Base-by-base conservation (phyloP, 2,113 vertebrate species). In the Cnemophilus loriae region DNA sequence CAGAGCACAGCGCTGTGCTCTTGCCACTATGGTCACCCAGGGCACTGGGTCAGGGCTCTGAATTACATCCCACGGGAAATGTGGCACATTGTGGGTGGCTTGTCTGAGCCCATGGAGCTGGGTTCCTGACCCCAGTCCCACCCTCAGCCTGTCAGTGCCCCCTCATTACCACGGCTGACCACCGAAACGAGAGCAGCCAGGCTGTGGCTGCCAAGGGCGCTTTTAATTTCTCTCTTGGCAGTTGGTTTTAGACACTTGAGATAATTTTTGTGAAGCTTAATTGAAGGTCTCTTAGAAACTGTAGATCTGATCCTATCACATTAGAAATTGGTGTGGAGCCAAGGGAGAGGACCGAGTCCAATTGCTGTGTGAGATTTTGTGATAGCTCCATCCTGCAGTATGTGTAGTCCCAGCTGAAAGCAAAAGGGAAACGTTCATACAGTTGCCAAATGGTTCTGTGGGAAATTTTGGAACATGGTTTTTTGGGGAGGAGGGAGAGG, bases 161-260 rank as follows among this genome's bases (percentile, higher is more conserved):
- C 71, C 87, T 97, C 93, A 89, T 94, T 96, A 90, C 88, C 86
- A 69, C 3, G 6, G 71, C 52, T 96, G 95, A 88, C 83, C 96
- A 90, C 92, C 55, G 32, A 79, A 92, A 90, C 24, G 30, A 93
- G 92, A 96, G 52, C 94, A 80, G 83, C 63, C 78, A 73, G 84
- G 59, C 89, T 49, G 61, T 33, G 32, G n/a, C 93, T 96, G 92
- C 96, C 96, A 96, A 93, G 88, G 86, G 76, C 7, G 1, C 95
- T 93, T 96, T 91, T 93, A 84, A 96, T 96, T 96, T 87, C 92
- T 89, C 92, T 92, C 88, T 96, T 93, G 95, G 92, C 90, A 86
- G 68, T 90, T 77, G 47, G n/a, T 24, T 97, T 92, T 73, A 95
- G 86, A 90, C 90, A 94, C 86, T 96, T 96, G 88, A 95, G 95